phyloP scores from a whole-genome alignment of 2,888 invertebrate species.

The Dendrolimus pini region DNA sequence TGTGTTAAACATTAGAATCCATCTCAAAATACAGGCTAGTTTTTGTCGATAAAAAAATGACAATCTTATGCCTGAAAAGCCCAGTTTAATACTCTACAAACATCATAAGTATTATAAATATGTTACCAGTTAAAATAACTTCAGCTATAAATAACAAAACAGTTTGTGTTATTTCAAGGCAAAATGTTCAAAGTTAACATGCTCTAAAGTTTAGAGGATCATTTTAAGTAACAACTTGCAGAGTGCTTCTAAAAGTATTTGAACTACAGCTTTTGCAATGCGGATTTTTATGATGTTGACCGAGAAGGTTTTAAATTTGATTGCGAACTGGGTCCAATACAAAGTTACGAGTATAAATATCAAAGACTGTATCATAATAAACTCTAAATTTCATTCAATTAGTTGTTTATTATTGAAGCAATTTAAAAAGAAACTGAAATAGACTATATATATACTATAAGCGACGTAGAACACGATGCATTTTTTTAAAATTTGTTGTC shows the following conservation, averaged over 20 bases:
- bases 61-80: too few species aligned
- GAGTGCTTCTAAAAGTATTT: constrained; percentile 29
- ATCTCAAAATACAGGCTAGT: too few species aligned
- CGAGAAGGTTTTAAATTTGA: constrained; percentile 19
- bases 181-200: constrained; percentile 18
- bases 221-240: constrained; percentile 21
- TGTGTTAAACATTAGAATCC: too few species aligned
- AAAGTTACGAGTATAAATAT: background rate
- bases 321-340: constrained; percentile 6
- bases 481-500: too few species aligned
- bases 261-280: constrained; percentile 25
- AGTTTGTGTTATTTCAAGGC: constrained; percentile 8
- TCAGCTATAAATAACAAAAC: constrained; percentile 17
- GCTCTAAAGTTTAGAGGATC: constrained; percentile 21
- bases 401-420: too few species aligned
- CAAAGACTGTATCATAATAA: background rate
- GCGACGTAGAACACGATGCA: too few species aligned
- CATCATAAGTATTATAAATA: constrained; percentile 1
- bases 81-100: background rate
- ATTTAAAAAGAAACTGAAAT: too few species aligned
- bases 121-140: constrained; percentile 11
- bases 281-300: constrained; percentile 23
- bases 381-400: background rate
- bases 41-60: too few species aligned
- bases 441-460: too few species aligned